Conservation (phyloP, 2,888 invertebrate genomes). For the Polydrusus tereticollis region DNA sequence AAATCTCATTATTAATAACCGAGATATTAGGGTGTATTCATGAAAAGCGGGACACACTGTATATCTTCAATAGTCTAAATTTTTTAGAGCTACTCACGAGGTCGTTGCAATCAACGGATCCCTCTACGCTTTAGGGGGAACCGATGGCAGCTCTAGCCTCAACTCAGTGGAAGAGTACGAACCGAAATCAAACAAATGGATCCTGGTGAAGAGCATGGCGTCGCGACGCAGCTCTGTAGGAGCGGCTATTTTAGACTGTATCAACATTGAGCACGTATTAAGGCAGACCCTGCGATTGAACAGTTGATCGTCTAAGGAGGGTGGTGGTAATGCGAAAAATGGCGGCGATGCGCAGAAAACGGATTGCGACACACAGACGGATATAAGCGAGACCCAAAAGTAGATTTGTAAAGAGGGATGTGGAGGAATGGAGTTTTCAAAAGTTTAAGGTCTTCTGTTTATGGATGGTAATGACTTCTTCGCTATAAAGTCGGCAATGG, state of each 20-base stretch:
- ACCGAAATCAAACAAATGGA: conserved; percentile 76
- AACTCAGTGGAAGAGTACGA: conserved; percentile 79
- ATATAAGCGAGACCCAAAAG: not conserved
- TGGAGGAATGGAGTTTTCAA: not conserved
- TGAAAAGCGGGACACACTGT: too few relatives aligned
- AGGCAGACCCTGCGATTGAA: conserved; percentile 53
- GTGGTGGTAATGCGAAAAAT: not conserved
- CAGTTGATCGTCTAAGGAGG: conserved; percentile 51
- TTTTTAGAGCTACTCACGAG: conserved; percentile 76
- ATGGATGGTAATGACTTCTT: too few relatives aligned
- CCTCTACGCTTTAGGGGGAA: conserved; percentile 77
- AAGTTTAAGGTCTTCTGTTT: too few relatives aligned
- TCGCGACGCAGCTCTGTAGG: conserved; percentile 76
- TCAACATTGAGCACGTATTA: conserved; percentile 68
- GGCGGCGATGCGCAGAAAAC: not conserved
- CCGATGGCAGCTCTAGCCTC: conserved; percentile 78
- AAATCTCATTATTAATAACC: too few relatives aligned
- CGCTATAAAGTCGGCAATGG: too few relatives aligned
- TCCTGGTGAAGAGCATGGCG: conserved; percentile 76
- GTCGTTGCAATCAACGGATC: conserved; percentile 75
- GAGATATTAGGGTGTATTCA: too few relatives aligned
- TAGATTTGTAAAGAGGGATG: not conserved
- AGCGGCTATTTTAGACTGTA: conserved; percentile 76
- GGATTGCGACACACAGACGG: not conserved
- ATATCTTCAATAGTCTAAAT: not conserved